Base-by-base conservation (phyloP, 2,888 invertebrate genomes). In the Drosophila prolongata region DNA sequence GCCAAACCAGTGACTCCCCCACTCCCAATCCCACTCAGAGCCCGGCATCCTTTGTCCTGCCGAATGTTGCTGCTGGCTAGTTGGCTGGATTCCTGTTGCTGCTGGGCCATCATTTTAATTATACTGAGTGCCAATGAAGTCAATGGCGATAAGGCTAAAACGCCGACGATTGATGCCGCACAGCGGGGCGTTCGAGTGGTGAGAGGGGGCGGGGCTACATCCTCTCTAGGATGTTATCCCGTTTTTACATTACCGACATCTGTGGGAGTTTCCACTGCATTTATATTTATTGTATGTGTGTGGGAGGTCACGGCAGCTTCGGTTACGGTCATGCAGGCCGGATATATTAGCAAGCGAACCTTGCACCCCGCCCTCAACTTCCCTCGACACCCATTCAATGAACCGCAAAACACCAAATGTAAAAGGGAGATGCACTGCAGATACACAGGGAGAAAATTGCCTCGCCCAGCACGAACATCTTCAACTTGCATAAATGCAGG, bases 101-200 rank as follows among this genome's bases (percentile, higher is more conserved):
- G 70, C 54, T 65, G 79, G 75, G 81, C 83, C 87, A 88, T 88
- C 87, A 87, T 87, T 87, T 88, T 87, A 87, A 87, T 87, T 87
- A 87, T 87, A 87, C 85, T 88, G 88, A 87, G 87, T 87, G 87
- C 83, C 87, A 87, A 88, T 87, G 87, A 84, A 87, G 87, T 86
- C 84, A 85, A 79, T 78, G 83, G 79, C 80, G 80, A 83, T 80
- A 83, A 85, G 83, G 76, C 77, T 73, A 76, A 84, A 84, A 55
- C 76, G 84, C 64, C 64, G 68, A 64, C 87, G 80, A 85, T 83
- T 85, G 85, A 83, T 85, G 85, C 79, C 66, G 56, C 73, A 67
- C 72, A 42, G 52, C 58, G 59, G 71, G 62, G 55, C 53, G 50
- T 65, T 52, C 46, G 47, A 42, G 49, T 44, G 56, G 34, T 13